Conservation (phyloP, 1,140 invertebrate genomes). For the Chrysoperla carnea region DNA sequence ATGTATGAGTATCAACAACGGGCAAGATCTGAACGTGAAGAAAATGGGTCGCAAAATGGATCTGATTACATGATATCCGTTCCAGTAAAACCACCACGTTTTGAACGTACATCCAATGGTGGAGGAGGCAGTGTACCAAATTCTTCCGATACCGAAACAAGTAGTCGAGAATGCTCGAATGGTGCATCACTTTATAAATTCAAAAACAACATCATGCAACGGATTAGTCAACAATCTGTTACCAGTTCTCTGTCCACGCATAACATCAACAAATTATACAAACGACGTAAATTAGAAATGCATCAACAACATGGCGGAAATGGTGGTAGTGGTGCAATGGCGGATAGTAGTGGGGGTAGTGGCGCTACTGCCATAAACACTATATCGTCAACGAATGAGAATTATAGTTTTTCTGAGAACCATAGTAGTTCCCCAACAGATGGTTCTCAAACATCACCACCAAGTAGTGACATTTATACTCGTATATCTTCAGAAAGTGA, state of each 20-base stretch:
- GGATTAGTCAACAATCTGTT: constrained; percentile 38
- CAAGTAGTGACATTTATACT: constrained; percentile 14
- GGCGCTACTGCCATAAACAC: background rate
- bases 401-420: constrained; percentile 2
- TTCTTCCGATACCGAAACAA: too few species aligned
- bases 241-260: constrained; percentile 8
- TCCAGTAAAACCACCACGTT: background rate
- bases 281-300: constrained; percentile 6
- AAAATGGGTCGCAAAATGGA: too few species aligned
- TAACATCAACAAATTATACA: constrained; percentile 6
- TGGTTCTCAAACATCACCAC: constrained; percentile 15
- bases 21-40: too few species aligned
- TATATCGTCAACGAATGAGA: constrained; percentile 2
- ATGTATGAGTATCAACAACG: too few species aligned
- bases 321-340: background rate
- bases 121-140: too few species aligned
- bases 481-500: constrained; percentile 14
- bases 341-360: background rate
- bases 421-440: constrained; percentile 1
- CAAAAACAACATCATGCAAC: constrained; percentile 84
- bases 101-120: background rate
- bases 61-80: too few species aligned
- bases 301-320: background rate
- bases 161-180: constrained; percentile 7
- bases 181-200: constrained; percentile 57